phyloP scores from a whole-genome alignment of 2,113 vertebrate species.

The Dipodomys spectabilis region DNA sequence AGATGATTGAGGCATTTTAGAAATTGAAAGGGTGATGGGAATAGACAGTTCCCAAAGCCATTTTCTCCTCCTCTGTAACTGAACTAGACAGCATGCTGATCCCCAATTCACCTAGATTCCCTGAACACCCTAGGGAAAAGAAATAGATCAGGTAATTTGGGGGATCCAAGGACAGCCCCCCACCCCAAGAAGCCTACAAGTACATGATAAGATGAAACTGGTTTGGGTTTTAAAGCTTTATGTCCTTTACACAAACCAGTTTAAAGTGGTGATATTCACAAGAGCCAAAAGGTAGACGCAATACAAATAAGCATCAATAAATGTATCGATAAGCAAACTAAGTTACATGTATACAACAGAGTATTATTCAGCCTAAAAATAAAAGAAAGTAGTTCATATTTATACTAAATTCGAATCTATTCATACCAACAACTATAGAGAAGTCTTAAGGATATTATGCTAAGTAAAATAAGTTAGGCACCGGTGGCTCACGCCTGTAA shows the following conservation, averaged over 20 bases:
- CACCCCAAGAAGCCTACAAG: not conserved
- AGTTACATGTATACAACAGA: not conserved
- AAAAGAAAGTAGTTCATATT: not conserved
- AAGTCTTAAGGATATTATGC: not conserved
- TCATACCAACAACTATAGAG: no score
- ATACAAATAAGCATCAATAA: not conserved
- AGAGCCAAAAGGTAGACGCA: not conserved
- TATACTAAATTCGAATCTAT: no score
- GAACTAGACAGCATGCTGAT: not conserved
- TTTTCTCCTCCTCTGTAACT: constrained; percentile 37
- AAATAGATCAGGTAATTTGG: not conserved
- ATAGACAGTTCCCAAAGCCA: constrained; percentile 50
- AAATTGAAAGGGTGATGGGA: constrained; percentile 59
- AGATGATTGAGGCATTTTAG: constrained; percentile 58
- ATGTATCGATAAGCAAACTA: not conserved
- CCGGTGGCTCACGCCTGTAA: no score
- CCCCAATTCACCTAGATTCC: not conserved
- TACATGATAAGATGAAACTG: not conserved
- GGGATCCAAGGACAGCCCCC: not conserved
- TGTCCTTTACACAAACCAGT: not conserved
- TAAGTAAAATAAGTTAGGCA: not conserved
- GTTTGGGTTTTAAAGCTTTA: not conserved
- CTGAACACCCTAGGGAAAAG: not conserved
- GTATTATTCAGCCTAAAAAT: not conserved
- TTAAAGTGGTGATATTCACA: not conserved